These are phyloP conservation scores for Leptinotarsa tumamoca DNA, from an alignment of 2,888 invertebrate species.

Conservation along the genomic window DNA sequence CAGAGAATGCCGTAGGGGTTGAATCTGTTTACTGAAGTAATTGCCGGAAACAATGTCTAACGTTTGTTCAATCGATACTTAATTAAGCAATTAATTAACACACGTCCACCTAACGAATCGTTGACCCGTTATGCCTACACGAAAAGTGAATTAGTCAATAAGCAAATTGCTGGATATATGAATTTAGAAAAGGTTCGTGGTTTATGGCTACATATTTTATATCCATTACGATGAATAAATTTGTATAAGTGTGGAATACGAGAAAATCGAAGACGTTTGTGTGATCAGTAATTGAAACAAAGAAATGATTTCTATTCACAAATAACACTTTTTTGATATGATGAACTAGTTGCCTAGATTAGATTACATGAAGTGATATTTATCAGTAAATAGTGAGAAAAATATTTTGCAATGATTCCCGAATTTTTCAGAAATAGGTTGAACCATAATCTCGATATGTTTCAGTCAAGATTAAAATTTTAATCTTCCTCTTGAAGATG, in stretches of 20 bases:
- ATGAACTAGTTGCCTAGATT: too few species aligned
- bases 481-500: too few species aligned
- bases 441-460: too few species aligned
- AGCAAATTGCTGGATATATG: slow-evolving; percentile 1
- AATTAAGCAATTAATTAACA: slow-evolving; percentile 61
- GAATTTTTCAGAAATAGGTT: too few species aligned
- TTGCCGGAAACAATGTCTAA: slow-evolving; percentile 63
- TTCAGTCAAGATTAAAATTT: too few species aligned
- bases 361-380: too few species aligned
- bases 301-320: too few species aligned
- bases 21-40: slow-evolving; percentile 62
- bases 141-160: slow-evolving; percentile 30
- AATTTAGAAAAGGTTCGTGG: not conserved
- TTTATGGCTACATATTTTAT: not conserved
- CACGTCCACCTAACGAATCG: slow-evolving; percentile 53
- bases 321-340: too few species aligned
- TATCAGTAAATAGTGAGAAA: too few species aligned
- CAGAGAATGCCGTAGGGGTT: slow-evolving; percentile 47
- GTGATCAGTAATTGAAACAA: too few species aligned
- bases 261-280: not conserved
- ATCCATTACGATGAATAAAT: not conserved
- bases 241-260: not conserved
- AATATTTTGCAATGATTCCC: too few species aligned
- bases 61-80: slow-evolving; percentile 63
- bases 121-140: slow-evolving; percentile 40